A percentile compares a stretch with the other conserved stretches of the same genome.
Evolutionary conservation across 2,113 vertebrate genomes (phyloP).

Genomic region (Anhinga anhinga): DNA sequence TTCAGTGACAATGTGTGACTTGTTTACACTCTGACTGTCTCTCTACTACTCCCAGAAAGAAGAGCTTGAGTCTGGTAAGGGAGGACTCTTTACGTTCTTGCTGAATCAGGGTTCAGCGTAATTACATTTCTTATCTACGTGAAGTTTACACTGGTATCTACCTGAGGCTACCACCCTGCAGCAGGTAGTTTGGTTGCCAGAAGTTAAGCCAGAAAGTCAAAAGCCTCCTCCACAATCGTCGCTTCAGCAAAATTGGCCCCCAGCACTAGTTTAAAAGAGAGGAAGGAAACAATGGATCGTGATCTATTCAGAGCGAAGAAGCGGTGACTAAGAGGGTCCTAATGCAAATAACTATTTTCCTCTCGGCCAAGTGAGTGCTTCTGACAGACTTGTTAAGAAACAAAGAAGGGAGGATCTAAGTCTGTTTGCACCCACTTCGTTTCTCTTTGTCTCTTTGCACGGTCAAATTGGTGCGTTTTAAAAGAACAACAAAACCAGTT

Average conservation of each 20-base stretch:
- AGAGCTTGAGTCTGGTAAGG: background rate
- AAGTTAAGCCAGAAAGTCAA: background rate
- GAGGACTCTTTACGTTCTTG: background rate
- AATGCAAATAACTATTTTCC: background rate
- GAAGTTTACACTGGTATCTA: background rate
- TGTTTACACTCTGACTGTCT: background rate
- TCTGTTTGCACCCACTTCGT: background rate
- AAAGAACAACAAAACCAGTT: background rate
- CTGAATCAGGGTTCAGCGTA: background rate
- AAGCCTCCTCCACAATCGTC: background rate
- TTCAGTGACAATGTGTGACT: background rate
- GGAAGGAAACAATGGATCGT: background rate
- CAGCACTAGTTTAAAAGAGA: background rate
- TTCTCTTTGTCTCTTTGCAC: background rate
- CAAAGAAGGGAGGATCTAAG: background rate
- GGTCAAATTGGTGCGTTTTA: background rate
- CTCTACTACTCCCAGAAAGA: background rate
- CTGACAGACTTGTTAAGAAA: background rate
- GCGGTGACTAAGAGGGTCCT: background rate
- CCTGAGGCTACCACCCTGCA: background rate
- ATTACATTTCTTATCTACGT: background rate
- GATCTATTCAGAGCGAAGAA: background rate
- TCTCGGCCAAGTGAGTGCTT: background rate
- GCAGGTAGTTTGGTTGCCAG: background rate
- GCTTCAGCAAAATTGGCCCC: background rate